Evolutionary conservation across 2,888 invertebrate genomes (phyloP).

Genomic region (Leptothorax acervorum): DNA sequence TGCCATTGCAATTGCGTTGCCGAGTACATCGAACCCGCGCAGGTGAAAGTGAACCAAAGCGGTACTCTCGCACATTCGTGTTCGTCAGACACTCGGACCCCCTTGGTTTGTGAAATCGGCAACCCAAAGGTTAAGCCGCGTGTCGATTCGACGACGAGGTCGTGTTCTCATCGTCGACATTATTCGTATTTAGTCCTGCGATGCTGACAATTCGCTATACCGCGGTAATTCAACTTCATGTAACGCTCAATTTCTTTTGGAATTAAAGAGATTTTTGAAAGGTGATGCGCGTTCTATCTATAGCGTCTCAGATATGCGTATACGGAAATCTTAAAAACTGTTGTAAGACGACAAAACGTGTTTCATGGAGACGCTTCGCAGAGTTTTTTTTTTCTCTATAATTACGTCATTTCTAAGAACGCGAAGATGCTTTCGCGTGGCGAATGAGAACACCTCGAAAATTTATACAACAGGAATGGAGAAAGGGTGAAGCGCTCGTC

Average conservation of each 20-base stretch:
- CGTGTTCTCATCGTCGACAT: conserved; percentile 10
- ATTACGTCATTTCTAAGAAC: not conserved
- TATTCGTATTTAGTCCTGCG: not conserved
- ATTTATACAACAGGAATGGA: not conserved
- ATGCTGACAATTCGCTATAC: not conserved
- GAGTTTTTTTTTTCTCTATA: not conserved
- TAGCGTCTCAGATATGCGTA: not conserved
- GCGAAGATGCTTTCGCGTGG: conserved; percentile 25
- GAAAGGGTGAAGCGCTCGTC: conserved; percentile 8
- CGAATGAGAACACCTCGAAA: conserved; percentile 17
- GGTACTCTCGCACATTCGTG: conserved; percentile 67
- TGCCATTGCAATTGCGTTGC: conserved; percentile 70
- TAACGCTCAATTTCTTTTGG: not conserved
- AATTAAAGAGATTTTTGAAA: not conserved
- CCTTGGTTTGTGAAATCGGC: conserved; percentile 69
- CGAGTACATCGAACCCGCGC: conserved; percentile 75
- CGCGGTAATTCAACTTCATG: not conserved
- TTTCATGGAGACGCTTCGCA: not conserved
- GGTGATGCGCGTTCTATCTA: not conserved
- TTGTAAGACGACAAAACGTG: not conserved
- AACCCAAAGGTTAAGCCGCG: conserved; percentile 69
- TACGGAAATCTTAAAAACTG: not conserved
- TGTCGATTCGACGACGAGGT: conserved; percentile 36
- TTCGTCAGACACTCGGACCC: conserved; percentile 40
- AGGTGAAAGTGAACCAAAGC: conserved; percentile 76